Evolutionary conservation across 1,140 invertebrate genomes (phyloP).

Genomic region (Thaumatotibia leucotreta): DNA sequence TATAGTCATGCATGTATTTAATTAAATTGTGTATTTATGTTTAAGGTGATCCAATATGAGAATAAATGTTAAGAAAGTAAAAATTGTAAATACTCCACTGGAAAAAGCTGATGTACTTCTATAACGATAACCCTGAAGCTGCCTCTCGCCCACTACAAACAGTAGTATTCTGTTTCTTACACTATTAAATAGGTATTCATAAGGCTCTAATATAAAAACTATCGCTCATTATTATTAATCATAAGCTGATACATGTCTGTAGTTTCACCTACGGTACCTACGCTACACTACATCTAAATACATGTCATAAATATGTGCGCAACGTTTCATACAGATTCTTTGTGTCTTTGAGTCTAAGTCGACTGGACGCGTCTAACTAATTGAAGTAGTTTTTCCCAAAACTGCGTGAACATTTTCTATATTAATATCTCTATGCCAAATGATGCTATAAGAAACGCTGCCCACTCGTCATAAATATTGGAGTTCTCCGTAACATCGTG

Average conservation of each 20-base stretch:
- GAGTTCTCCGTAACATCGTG: slow-evolving; percentile 64
- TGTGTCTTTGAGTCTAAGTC: background rate
- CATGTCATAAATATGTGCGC: slow-evolving; percentile 46
- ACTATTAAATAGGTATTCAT: slow-evolving; percentile 18
- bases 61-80: too few species aligned
- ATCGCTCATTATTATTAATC: slow-evolving; percentile 50
- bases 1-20: too few species aligned
- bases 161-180: background rate
- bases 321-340: background rate
- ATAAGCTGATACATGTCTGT: slow-evolving; percentile 53
- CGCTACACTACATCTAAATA: slow-evolving; percentile 54
- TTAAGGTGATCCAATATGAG: too few species aligned
- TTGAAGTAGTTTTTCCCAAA: too few species aligned
- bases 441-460: background rate
- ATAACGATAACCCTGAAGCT: background rate
- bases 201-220: slow-evolving; percentile 66
- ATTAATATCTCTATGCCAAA: too few species aligned
- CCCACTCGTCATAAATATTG: slow-evolving; percentile 55
- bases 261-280: slow-evolving; percentile 40
- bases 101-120: background rate
- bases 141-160: background rate
- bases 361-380: too few species aligned
- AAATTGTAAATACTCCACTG: too few species aligned
- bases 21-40: too few species aligned
- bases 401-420: too few species aligned